A percentile compares a stretch with the other conserved stretches of the same genome.
phyloP scores from a whole-genome alignment of 2,888 invertebrate genomes.

The Pachymerium ferrugineum region DNA sequence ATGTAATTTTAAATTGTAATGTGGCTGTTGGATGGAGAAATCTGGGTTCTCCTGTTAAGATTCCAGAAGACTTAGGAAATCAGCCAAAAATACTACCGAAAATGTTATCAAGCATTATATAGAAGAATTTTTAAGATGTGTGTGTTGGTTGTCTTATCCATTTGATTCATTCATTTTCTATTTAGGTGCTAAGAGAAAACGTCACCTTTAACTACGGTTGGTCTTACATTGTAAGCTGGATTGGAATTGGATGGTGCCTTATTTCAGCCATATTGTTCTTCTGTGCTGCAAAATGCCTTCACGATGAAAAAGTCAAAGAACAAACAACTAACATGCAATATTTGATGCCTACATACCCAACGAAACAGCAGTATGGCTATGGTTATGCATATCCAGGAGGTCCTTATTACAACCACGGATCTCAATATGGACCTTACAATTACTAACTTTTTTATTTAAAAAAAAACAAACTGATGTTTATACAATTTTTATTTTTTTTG shows the following conservation, averaged over 20 bases:
- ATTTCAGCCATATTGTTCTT: conserved; percentile 87
- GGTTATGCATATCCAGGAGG: conserved; percentile 85
- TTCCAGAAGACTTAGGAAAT: no score
- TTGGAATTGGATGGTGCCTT: conserved; percentile 86
- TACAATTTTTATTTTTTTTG: not conserved
- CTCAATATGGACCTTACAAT: conserved; percentile 88
- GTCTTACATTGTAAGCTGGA: conserved; percentile 96
- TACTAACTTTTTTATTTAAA: conserved; percentile 54
- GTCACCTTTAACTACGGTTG: conserved; percentile 66
- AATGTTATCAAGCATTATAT: no score
- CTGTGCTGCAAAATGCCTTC: conserved; percentile 88
- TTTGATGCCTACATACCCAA: conserved; percentile 94
- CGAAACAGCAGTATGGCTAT: conserved; percentile 67
- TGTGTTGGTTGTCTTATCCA: no score
- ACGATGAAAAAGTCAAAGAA: conserved; percentile 87
- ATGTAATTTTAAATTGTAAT: no score
- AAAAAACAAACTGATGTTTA: not conserved
- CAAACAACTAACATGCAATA: conserved; percentile 97
- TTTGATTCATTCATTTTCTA: not conserved
- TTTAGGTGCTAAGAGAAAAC: conserved; percentile 40
- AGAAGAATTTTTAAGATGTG: no score
- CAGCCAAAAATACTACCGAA: no score
- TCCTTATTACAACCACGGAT: conserved; percentile 71
- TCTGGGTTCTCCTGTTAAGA: no score
- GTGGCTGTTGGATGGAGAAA: no score